Base-by-base conservation (phyloP, 1,140 invertebrate species). In the Drosophila serrata region DNA sequence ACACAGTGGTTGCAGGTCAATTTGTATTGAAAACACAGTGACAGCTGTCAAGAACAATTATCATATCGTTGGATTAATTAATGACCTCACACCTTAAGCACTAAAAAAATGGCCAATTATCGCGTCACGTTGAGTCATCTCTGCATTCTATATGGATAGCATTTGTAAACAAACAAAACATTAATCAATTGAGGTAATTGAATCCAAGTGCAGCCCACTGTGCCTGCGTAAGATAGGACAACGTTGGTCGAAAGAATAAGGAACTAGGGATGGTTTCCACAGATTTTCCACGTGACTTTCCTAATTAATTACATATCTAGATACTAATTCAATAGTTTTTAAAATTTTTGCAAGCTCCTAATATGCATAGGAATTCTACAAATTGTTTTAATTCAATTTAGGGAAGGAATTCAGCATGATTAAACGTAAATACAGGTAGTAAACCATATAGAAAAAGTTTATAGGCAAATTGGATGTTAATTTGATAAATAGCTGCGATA, bases 161-260 rank as follows among this genome's bases (percentile, higher is more conserved):
- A 24, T n/a, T 58, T 63, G 46, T n/a, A 24, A 33, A 39, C 53
- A 67, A 76, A 76, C 55, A 68, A 59, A 37, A 58, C 56, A 79
- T 64, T 78, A 72, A 72, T 79, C 75, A 79, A 79, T 79, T 63
- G 19, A 72, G 33, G 45, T 58, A 79, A 79, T 79, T 79, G 53
- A 70, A 42, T 48, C 12, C 31, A 46, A 58, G 39, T 27, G 6
- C 12, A 58, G 35, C 15, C 55, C 85, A 87, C 85, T 80, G 84
- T 87, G 84, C 80, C 46, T 67, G 72, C 85, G 73, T 72, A 84
- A 78, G 68, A 90, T 53, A 74, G 49, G 43, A 62, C 68, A 59
- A 73, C 39, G 73, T 49, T 49, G 65, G 56, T 37, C 39, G 40
- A n/a, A 27, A 15, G 13, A 49, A 29, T 31, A 49, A 29, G 46